Conservation (phyloP, 2,113 vertebrate genomes). For the Monopterus albus region DNA sequence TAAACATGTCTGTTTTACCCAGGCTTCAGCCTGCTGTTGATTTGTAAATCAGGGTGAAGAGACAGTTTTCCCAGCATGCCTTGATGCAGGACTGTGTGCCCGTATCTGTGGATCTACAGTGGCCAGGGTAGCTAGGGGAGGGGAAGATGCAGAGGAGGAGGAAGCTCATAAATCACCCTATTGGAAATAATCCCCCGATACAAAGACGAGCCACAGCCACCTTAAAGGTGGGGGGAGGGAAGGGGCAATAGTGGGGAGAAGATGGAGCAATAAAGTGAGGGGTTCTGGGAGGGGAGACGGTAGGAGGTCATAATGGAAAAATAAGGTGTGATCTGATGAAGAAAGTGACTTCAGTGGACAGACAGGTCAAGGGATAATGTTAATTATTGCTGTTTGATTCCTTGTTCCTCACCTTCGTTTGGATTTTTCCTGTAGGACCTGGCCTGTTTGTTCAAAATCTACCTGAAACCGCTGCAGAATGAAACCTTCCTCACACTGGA, state of each 20-base stretch:
- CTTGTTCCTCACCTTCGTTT: slow-evolving; percentile 29
- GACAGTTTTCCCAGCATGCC: slow-evolving; percentile 39
- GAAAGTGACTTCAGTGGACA: slow-evolving; percentile 23
- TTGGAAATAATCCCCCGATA: slow-evolving; percentile 76
- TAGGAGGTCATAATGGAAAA: slow-evolving; percentile 45
- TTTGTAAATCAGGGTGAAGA: slow-evolving; percentile 61
- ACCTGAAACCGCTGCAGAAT: slow-evolving; percentile 94
- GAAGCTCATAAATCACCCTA: slow-evolving; percentile 76
- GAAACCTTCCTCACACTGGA: slow-evolving; percentile 96
- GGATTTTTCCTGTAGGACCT: slow-evolving; percentile 85
- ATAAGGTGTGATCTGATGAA: slow-evolving; percentile 22
- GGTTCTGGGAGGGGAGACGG: slow-evolving; percentile 14
- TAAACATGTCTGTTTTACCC: background rate
- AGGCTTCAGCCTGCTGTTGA: slow-evolving; percentile 39
- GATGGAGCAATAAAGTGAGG: slow-evolving; percentile 27
- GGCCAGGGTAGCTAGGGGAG: slow-evolving; percentile 22
- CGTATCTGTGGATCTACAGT: slow-evolving; percentile 43
- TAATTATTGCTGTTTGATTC: slow-evolving; percentile 2
- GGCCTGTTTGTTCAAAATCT: slow-evolving; percentile 92
- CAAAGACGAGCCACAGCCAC: slow-evolving; percentile 61
- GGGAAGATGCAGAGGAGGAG: slow-evolving; percentile 17
- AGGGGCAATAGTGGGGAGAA: background rate
- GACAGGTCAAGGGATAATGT: background rate
- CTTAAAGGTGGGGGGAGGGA: slow-evolving; percentile 42
- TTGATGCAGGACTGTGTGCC: slow-evolving; percentile 34